Evolutionary conservation across 2,888 invertebrate species (phyloP), one percentile per base, ranked within the genome.

Genomic region (Macrosoma leucophasiata): DNA sequence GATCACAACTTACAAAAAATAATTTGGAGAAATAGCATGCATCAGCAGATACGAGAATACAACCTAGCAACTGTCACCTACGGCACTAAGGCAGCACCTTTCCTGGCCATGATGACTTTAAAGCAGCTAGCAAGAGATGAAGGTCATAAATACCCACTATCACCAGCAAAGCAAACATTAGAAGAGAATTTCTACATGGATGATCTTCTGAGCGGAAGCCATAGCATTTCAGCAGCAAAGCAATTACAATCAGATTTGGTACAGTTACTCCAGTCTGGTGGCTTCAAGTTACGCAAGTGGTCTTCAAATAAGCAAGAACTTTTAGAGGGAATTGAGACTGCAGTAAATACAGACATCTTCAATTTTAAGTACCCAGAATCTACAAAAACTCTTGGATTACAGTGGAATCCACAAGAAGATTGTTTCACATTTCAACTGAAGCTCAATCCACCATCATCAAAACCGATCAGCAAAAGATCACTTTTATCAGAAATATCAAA

Each of bases 1-100:
- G 43, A 52, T 33, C 47, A 43, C 24, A 5, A 9, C 2, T 36
- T 41, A 4, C 51, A 52, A 29, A 39, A 42, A 27, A 48, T 53
- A 3, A 9, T 50, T 1, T 43, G 46, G 52, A 24, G 52, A 14
- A 31, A 43, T 7, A 7, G 18, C 1, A 17, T 33, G n/a, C 25
- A 35, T 19, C 7, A 26, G 5, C 7, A 28, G 7, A 10, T 3
- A 3, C n/a, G 27, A 3, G 18, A 28, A 3, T 49, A 29, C 13
- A 13, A 9, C 10, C 7, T 35, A 32, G 6, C 25, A 32, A 13
- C 13, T 25, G 37, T 40, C 3, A 41, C 39, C 1, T 42, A 39
- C 9, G 43, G 48, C n/a, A 45, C 43, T 1, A 44, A 42, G 9
- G 30, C 42, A 0, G 47, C 49, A 10, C 43, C 40, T 5, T 43